phyloP scores from a whole-genome alignment of 2,113 vertebrate species.

The Hydropotes inermis region DNA sequence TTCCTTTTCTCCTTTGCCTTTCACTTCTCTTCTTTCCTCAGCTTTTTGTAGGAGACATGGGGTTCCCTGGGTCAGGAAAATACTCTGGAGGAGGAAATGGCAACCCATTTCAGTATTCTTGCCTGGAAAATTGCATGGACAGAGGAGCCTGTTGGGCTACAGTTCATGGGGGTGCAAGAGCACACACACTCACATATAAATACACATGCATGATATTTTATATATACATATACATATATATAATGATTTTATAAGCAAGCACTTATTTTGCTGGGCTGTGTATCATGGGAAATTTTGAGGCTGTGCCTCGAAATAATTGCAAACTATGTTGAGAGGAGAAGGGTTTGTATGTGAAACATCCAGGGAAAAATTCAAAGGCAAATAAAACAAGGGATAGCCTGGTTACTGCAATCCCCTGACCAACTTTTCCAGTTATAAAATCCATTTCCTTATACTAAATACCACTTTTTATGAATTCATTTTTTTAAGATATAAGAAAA shows the following conservation, averaged over 20 bases:
- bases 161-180: not conserved
- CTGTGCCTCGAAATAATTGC: constrained; percentile 17
- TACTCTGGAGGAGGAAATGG: not conserved
- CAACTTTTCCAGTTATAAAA: constrained; percentile 33
- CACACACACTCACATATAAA: not conserved
- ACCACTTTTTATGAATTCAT: not conserved
- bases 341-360: not conserved
- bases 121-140: not conserved
- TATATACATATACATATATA: not conserved
- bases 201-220: not conserved
- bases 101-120: not conserved
- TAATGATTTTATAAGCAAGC: not conserved
- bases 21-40: not conserved
- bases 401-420: not conserved
- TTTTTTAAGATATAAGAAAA: constrained; percentile 5
- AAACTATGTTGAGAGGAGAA: not conserved
- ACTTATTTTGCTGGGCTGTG: not conserved
- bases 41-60: not conserved
- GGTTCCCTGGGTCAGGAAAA: not conserved
- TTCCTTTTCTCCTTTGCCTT: not conserved
- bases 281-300: constrained; percentile 25
- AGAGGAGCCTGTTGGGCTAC: not conserved
- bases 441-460: not conserved
- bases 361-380: constrained; percentile 9
- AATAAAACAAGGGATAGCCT: constrained; percentile 14